Evolutionary conservation across 2,797 vertebrate genomes (phyloP), one percentile per base, ranked within the genome.

Genomic region (Taenioides sp.): DNA sequence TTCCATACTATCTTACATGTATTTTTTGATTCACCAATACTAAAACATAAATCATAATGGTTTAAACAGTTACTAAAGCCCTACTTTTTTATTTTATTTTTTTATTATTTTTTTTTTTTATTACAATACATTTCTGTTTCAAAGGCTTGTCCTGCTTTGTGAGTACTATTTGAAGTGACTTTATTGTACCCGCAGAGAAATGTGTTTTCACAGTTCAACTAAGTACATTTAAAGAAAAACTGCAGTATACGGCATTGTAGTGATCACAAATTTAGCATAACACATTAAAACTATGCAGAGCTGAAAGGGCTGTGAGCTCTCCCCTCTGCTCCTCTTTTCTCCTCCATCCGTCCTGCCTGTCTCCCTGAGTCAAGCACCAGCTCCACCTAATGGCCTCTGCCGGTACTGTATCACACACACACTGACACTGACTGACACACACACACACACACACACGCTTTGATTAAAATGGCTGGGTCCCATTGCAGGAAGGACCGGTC

Each of bases 371-470:
- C 91, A 92, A 86, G 74, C 91, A 91, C 87, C 85, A 92, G 91
- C 90, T 85, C 91, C 91, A 89, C 88, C 91, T 89, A 86, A 89
- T 90, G 91, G 91, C 87, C 80, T 88, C 73, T 74, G 31, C 76
- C 79, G 85, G 91, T 89, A 92, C 84, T 91, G 89, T 80, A 70
- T 5, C 64, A 31, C 71, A 70, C 69, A 70, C 60, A 31, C 60
- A 71, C 68, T 76, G 64, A 63, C 34, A 37, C 34, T 62, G 60
- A 62, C 60, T 62, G 60, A 63, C 60, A 65, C 65, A 65, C 69
- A 54, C 40, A 55, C 54, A 71, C 75, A 55, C n/a, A n/a, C n/a
- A n/a, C 73, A 52, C 73, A 60, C 12, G 2, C 76, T 82, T 87
- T 78, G 81, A 90, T 88, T 88, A 85, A 88, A 89, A 89, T 80